phyloP scores from a whole-genome alignment of 2,113 vertebrate genomes.

The Mesocricetus auratus region DNA sequence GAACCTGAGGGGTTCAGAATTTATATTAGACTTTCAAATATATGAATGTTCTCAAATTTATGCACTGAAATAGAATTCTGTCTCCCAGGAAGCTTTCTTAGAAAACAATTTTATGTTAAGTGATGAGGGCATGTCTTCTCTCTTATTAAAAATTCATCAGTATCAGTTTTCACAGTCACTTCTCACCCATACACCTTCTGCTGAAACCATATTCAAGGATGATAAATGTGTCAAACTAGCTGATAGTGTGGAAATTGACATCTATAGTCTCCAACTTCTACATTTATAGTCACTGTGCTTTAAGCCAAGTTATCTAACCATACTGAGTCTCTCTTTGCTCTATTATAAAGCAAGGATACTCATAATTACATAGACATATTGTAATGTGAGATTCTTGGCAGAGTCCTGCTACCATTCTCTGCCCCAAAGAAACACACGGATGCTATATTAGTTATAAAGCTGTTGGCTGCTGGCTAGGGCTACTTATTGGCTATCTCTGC shows the following conservation, averaged over 20 bases:
- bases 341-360: neutral
- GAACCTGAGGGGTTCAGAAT: neutral
- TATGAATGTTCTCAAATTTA: constrained; percentile 7
- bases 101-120: constrained; percentile 46
- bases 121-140: neutral
- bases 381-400: too few relatives aligned
- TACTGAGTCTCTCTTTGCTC: neutral
- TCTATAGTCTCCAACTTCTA: neutral
- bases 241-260: neutral
- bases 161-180: constrained; percentile 56
- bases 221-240: neutral
- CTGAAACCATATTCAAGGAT: constrained; percentile 15
- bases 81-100: neutral
- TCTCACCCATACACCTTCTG: constrained; percentile 7
- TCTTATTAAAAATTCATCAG: constrained; percentile 37
- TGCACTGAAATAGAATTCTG: constrained; percentile 36
- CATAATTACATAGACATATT: neutral
- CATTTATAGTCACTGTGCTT: neutral
- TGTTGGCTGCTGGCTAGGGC: too few relatives aligned
- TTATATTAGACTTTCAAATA: constrained; percentile 37
- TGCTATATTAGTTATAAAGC: too few relatives aligned
- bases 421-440: too few relatives aligned
- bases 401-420: too few relatives aligned
- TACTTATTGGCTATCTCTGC: too few relatives aligned
- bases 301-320: constrained; percentile 13